Evolutionary conservation across 2,888 invertebrate genomes (phyloP).

Genomic region (Chrysolina oricalcia): DNA sequence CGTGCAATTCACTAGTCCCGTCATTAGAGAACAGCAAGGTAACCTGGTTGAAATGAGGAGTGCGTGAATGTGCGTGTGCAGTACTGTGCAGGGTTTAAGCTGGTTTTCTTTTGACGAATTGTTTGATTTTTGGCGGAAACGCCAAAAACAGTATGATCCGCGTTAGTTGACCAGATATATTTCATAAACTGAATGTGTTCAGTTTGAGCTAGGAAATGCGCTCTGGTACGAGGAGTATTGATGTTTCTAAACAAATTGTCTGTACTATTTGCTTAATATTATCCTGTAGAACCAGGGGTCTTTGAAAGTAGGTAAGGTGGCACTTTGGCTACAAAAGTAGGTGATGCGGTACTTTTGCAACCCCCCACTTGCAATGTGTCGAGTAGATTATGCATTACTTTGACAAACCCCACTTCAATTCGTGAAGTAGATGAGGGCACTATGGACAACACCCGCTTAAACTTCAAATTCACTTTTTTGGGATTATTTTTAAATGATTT

Average conservation of each 20-base stretch:
- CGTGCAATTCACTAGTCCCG: slow-evolving; percentile 93
- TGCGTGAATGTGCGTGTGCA: slow-evolving; percentile 61
- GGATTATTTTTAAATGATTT: too few species aligned
- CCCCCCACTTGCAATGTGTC: neutral
- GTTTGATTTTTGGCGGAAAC: slow-evolving; percentile 39
- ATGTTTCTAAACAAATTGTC: too few species aligned
- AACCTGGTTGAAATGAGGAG: slow-evolving; percentile 57
- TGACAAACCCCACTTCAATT: neutral
- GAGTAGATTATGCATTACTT: neutral
- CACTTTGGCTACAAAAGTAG: neutral
- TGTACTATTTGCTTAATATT: too few species aligned
- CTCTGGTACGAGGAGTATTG: neutral
- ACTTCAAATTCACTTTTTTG: too few species aligned
- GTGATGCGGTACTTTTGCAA: neutral
- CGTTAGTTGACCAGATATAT: too few species aligned
- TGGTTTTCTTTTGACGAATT: slow-evolving; percentile 65
- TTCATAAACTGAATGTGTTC: too few species aligned
- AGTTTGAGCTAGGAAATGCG: neutral
- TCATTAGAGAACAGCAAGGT: slow-evolving; percentile 90
- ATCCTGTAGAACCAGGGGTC: too few species aligned
- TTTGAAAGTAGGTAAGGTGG: neutral
- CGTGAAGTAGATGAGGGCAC: too few species aligned
- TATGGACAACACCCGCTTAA: too few species aligned
- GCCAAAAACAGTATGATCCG: neutral
- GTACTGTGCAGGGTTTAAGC: slow-evolving; percentile 70